phyloP scores from a whole-genome alignment of 2,888 invertebrate species.

The Acrocyrtus sp. region DNA sequence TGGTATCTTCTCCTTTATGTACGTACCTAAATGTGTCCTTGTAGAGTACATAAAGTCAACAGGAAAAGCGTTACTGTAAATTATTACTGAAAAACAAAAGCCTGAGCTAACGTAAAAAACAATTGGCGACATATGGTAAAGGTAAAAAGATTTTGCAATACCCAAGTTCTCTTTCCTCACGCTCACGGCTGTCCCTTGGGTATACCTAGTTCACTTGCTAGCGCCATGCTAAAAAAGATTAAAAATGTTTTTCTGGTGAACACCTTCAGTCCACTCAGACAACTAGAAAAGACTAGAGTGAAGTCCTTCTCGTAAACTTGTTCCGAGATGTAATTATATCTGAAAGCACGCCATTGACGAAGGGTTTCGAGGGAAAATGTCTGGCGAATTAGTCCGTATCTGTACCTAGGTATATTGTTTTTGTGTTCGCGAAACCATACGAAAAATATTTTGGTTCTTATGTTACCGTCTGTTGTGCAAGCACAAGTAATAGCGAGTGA shows the following conservation, averaged over 20 bases:
- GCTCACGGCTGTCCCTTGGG: neutral
- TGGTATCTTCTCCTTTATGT: neutral
- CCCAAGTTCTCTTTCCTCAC: neutral
- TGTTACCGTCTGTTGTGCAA: neutral
- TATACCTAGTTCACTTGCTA: neutral
- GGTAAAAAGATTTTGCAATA: neutral
- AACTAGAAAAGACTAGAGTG: neutral
- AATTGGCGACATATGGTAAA: slow-evolving; percentile 17
- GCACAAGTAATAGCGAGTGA: neutral
- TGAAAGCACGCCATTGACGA: slow-evolving; percentile 4
- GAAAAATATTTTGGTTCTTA: neutral
- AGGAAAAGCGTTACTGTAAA: neutral
- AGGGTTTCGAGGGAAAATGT: slow-evolving; percentile 21
- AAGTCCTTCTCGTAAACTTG: slow-evolving; percentile 9
- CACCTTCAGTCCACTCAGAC: neutral
- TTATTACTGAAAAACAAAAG: neutral
- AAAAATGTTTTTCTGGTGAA: neutral
- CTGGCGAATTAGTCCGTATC: slow-evolving; percentile 12
- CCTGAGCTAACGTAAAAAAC: too few species aligned
- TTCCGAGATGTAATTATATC: slow-evolving; percentile 1
- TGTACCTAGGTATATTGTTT: neutral
- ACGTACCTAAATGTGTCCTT: neutral
- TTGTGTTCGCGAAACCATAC: neutral
- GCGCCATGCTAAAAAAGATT: neutral
- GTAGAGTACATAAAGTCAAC: neutral